Evolutionary conservation across 2,113 vertebrate genomes (phyloP).

Genomic region (Phoxinus phoxinus): DNA sequence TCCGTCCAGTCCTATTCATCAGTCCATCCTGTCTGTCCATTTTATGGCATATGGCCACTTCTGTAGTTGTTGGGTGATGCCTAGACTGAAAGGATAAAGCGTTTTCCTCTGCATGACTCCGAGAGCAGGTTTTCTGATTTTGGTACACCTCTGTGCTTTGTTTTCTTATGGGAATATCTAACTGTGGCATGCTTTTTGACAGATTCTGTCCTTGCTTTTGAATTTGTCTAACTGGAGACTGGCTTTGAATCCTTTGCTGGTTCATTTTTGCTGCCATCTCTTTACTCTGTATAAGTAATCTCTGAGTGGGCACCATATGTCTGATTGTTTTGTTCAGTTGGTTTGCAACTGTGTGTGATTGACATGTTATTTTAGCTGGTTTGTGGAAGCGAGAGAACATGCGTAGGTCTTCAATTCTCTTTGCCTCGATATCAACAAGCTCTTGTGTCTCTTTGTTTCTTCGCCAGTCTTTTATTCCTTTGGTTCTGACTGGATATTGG

Average conservation of each 20-base stretch:
- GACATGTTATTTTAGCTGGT: conserved; percentile 66
- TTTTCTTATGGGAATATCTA: conserved; percentile 70
- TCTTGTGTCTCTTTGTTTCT: conserved; percentile 66
- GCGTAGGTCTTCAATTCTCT: conserved; percentile 70
- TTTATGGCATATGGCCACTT: conserved; percentile 81
- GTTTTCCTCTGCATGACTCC: conserved; percentile 61
- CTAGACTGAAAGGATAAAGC: conserved; percentile 75
- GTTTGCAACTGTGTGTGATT: conserved; percentile 60
- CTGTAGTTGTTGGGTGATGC: conserved; percentile 81
- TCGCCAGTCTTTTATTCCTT: conserved; percentile 70
- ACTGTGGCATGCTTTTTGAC: conserved; percentile 60
- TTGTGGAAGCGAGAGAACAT: conserved; percentile 80
- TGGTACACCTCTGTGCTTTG: conserved; percentile 66
- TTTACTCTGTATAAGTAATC: conserved; percentile 76
- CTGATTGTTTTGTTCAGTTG: conserved; percentile 67
- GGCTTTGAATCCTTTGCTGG: conserved; percentile 72
- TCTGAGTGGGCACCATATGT: conserved; percentile 74
- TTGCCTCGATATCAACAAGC: conserved; percentile 63
- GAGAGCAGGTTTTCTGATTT: conserved; percentile 57
- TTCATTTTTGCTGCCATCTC: conserved; percentile 75
- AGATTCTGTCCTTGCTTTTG: conserved; percentile 67
- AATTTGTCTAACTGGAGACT: conserved; percentile 72
- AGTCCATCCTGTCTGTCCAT: conserved; percentile 58
- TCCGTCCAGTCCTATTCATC: conserved; percentile 64
- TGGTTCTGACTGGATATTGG: conserved; percentile 77